Conservation (phyloP, 2,888 invertebrate species). For the Megamerina dolium region DNA sequence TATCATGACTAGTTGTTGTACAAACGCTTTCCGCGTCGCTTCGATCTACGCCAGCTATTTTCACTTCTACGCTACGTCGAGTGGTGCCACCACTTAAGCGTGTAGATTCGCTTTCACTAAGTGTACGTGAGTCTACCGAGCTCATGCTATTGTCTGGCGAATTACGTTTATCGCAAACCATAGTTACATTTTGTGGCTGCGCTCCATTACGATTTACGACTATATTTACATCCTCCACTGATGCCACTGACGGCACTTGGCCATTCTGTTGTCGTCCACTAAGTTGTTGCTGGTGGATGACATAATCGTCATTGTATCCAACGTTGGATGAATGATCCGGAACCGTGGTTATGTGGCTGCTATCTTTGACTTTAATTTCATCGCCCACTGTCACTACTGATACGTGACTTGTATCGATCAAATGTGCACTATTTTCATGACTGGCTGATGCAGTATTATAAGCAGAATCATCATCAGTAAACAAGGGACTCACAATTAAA, state of each 20-base stretch:
- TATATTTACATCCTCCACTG: slow-evolving; percentile 46
- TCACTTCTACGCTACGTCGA: slow-evolving; percentile 44
- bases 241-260: slow-evolving; percentile 30
- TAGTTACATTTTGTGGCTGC: slow-evolving; percentile 3
- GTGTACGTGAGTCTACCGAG: slow-evolving; percentile 53
- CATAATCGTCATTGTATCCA: slow-evolving; percentile 8
- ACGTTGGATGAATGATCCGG: slow-evolving; percentile 16
- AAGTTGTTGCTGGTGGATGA: slow-evolving; percentile 6
- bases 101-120: slow-evolving; percentile 70
- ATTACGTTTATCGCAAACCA: slow-evolving; percentile 39
- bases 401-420: slow-evolving; percentile 78
- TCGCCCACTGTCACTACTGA: slow-evolving; percentile 87
- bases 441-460: slow-evolving; percentile 48
- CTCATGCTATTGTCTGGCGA: slow-evolving; percentile 61
- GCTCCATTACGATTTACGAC: slow-evolving; percentile 43
- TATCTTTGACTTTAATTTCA: slow-evolving; percentile 71
- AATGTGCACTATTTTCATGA: slow-evolving; percentile 33
- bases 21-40: slow-evolving; percentile 80
- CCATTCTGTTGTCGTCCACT: slow-evolving; percentile 44
- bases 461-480: slow-evolving; percentile 60
- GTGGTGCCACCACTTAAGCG: slow-evolving; percentile 55
- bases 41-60: slow-evolving; percentile 54
- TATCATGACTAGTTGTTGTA: slow-evolving; percentile 71
- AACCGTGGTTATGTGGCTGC: slow-evolving; percentile 46
- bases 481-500: slow-evolving; percentile 68